Evolutionary conservation across 2,797 vertebrate species (phyloP), one percentile per base, ranked within the genome.

Genomic region (Enoplosus armatus): DNA sequence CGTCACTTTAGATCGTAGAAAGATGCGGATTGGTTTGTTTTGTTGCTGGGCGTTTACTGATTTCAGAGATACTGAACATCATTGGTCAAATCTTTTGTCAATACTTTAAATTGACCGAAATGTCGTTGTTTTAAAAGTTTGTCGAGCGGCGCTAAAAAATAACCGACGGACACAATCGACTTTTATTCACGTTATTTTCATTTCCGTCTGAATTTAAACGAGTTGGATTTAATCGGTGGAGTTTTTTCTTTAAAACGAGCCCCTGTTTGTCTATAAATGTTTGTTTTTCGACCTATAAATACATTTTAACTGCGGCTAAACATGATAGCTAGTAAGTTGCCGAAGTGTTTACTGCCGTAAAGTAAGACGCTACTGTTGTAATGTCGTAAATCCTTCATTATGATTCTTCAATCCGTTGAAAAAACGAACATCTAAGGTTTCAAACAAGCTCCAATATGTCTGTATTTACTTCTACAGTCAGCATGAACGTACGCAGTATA

Each of bases 1-100:
- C 5, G 8, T 45, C 24, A 14, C 0, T 1, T n/a, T 22, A 20
- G 0, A 0, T 67, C 7, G 18, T 18, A 72, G 2, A 22, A 39
- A 1, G 31, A 59, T 45, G 62, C 50, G 11, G 59, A 86, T 84
- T 84, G 77, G 59, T 64, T 77, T 0, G 31, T 68, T 60, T 15
- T 24, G 14, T 63, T 75, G 0, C 0, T 14, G 60, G 39, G 47
- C 29, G 58, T 20, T 8, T 43, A 0, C 47, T 37, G 29, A 63
- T 35, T 1, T 7, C 45, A 35, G 22, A 51, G 58, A 47, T 35
- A 12, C 18, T n/a, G 20, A 78, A 51, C 18, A 9, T 35, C 3
- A 73, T 70, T 63, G 54, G 35, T 72, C 18, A 16, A 69, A 37
- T 22, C 2, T 16, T 26, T 43, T 4, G 2, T 72, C 1, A 1